Conservation (phyloP, 2,113 vertebrate genomes). For the Zeus faber region DNA sequence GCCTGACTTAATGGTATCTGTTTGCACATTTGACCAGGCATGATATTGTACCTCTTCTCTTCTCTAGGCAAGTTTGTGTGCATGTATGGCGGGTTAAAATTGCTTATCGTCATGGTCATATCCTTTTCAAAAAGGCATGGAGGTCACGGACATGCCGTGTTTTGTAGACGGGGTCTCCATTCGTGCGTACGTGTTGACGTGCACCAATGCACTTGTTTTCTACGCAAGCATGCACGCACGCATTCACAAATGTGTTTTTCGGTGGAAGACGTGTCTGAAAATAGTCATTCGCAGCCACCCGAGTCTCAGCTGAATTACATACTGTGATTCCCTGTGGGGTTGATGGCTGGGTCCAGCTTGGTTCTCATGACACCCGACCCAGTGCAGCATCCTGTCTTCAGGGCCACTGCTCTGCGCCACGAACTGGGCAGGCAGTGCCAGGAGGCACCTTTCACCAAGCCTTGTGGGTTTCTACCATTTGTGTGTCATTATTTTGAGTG, state of each 20-base stretch:
- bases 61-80: slow-evolving; percentile 18
- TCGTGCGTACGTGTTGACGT: background rate
- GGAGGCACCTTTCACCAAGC: background rate
- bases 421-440: background rate
- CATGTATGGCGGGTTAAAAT: slow-evolving; percentile 19
- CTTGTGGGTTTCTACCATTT: background rate
- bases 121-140: slow-evolving; percentile 15
- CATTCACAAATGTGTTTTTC: slow-evolving; percentile 23
- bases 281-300: slow-evolving; percentile 33
- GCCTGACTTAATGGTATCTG: background rate
- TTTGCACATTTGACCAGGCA: slow-evolving; percentile 14
- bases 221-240: no score
- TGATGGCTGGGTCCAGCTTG: slow-evolving; percentile 34
- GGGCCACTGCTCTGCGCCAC: slow-evolving; percentile 2
- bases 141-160: background rate
- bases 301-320: slow-evolving; percentile 38
- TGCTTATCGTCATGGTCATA: slow-evolving; percentile 32
- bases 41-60: slow-evolving; percentile 27
- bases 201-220: no score
- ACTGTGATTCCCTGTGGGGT: slow-evolving; percentile 35
- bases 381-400: slow-evolving; percentile 47
- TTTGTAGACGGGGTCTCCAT: background rate
- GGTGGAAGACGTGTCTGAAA: slow-evolving; percentile 28
- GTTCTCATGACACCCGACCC: slow-evolving; percentile 58
- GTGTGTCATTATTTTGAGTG: background rate